A percentile compares a stretch with the other conserved stretches of the same genome.
phyloP scores from a whole-genome alignment of 2,797 vertebrate species.

The Sebastes diaconus region DNA sequence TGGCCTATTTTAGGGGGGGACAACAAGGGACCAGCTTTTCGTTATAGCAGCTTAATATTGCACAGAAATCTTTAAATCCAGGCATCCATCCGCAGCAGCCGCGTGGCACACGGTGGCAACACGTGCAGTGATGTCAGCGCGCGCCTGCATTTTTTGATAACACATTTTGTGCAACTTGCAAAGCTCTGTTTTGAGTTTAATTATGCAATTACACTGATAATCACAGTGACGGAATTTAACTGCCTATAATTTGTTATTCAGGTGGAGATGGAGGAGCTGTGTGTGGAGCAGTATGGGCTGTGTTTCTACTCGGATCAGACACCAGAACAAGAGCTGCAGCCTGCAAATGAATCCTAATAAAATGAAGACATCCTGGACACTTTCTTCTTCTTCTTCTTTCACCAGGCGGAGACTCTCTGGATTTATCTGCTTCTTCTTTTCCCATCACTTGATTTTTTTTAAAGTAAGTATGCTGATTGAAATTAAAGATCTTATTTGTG shows the following conservation, averaged over 20 bases:
- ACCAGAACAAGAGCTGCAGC: conserved; percentile 51
- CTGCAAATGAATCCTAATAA: conserved; percentile 51
- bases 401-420: conserved; percentile 45
- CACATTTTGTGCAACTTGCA: conserved; percentile 69
- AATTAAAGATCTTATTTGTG: background rate
- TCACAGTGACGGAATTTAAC: conserved; percentile 74
- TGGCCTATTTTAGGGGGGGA: conserved; percentile 79
- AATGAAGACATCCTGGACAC: conserved; percentile 57
- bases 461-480: conserved; percentile 59
- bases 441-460: conserved; percentile 53
- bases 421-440: conserved; percentile 43
- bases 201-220: conserved; percentile 79
- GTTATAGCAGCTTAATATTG: conserved; percentile 81
- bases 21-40: conserved; percentile 73
- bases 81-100: conserved; percentile 66
- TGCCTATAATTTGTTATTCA: conserved; percentile 77
- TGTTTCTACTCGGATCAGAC: conserved; percentile 58
- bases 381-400: conserved; percentile 32
- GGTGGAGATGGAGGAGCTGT: conserved; percentile 72
- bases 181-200: conserved; percentile 70
- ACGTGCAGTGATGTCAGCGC: conserved; percentile 70
- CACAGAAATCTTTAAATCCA: conserved; percentile 82
- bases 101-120: conserved; percentile 69
- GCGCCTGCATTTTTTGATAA: conserved; percentile 59
- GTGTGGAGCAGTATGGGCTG: conserved; percentile 54